phyloP scores from a whole-genome alignment of 2,113 vertebrate species.

The sheep (Ovis aries) region ARS-UI_Ramb_v3.0 NC_056076.1:36759001-36759500 shows the following conservation, averaged over 20 bases:
- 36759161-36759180: background rate
- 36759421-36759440: background rate
- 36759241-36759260: slow-evolving; percentile 1
- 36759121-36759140: background rate
- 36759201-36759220: background rate
- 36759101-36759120: background rate
- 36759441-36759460: fast-evolving
- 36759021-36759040: slow-evolving; percentile 11
- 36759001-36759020: background rate
- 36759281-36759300: background rate
- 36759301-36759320: background rate
- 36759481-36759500: background rate
- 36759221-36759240: background rate
- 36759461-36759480: background rate
- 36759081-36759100: background rate
- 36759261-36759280: background rate
- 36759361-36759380: background rate
- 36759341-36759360: background rate
- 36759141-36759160: background rate
- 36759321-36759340: background rate
- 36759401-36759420: background rate
- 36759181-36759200: background rate
- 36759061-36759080: background rate
- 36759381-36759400: background rate
- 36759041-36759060: background rate